These are phyloP conservation scores for Pachyramphus minor DNA, from an alignment of 2,113 vertebrate species.

Conservation along the genomic window DNA sequence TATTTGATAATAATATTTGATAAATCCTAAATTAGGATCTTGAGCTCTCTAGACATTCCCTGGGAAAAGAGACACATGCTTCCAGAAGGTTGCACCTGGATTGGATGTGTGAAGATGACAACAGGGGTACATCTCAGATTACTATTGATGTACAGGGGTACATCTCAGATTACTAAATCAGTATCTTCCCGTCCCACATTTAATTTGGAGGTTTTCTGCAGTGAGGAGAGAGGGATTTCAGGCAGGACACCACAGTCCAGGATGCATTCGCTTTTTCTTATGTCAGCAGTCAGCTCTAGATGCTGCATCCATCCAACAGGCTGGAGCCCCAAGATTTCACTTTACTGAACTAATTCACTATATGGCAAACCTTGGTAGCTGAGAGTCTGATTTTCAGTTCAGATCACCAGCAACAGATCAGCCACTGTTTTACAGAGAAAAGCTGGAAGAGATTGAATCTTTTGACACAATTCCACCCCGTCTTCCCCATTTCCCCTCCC, in stretches of 20 bases:
- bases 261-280: background rate
- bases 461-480: background rate
- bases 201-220: background rate
- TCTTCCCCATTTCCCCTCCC: background rate
- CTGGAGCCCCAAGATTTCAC: background rate
- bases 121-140: fast-evolving
- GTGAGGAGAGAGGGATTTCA: background rate
- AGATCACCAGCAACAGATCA: background rate
- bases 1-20: no score
- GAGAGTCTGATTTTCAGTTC: background rate
- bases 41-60: background rate
- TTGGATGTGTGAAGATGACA: background rate
- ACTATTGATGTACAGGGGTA: background rate
- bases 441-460: background rate
- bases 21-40: background rate
- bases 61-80: background rate
- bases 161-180: background rate
- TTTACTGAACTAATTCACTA: background rate
- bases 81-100: background rate
- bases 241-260: background rate
- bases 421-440: background rate
- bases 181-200: background rate
- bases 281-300: background rate
- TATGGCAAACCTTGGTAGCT: background rate
- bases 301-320: background rate